Conservation (phyloP, 2,797 vertebrate genomes). For the Pseudochromis fuscus region DNA sequence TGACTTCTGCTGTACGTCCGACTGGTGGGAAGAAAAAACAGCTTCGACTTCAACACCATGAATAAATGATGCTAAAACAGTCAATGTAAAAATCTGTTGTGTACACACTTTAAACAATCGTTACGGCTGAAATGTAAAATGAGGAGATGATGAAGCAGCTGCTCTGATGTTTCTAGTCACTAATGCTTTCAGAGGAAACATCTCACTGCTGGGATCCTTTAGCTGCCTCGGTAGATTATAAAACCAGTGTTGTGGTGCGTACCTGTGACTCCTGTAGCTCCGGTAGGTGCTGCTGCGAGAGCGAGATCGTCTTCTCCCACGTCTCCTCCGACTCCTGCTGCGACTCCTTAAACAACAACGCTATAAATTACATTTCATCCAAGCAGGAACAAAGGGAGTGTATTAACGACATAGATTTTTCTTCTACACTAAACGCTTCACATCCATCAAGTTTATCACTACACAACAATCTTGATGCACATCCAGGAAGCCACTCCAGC, state of each 20-base stretch:
- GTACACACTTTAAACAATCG: not conserved
- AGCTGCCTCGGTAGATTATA: not conserved
- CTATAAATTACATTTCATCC: conserved; percentile 10
- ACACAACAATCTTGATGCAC: conserved; percentile 16
- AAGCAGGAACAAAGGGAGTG: not conserved
- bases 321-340: conserved; percentile 90
- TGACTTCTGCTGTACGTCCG: conserved; percentile 91
- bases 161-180: not conserved
- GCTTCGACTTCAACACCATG: not conserved
- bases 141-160: not conserved
- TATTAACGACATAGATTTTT: not conserved
- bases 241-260: not conserved
- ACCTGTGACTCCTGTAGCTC: conserved; percentile 90
- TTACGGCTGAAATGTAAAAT: conserved; percentile 5
- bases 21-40: conserved; percentile 60
- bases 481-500: not conserved
- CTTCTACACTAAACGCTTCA: conserved; percentile 5
- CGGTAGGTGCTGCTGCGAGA: conserved; percentile 92
- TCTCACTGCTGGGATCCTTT: not conserved
- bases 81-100: not conserved
- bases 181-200: not conserved
- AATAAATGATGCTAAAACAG: not conserved
- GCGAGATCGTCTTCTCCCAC: conserved; percentile 85
- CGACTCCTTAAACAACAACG: conserved; percentile 86
- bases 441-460: conserved; percentile 27